Evolutionary conservation across 2,113 vertebrate genomes (phyloP), one percentile per base, ranked within the genome.

Genomic region (Gopherus evgoodei): DNA sequence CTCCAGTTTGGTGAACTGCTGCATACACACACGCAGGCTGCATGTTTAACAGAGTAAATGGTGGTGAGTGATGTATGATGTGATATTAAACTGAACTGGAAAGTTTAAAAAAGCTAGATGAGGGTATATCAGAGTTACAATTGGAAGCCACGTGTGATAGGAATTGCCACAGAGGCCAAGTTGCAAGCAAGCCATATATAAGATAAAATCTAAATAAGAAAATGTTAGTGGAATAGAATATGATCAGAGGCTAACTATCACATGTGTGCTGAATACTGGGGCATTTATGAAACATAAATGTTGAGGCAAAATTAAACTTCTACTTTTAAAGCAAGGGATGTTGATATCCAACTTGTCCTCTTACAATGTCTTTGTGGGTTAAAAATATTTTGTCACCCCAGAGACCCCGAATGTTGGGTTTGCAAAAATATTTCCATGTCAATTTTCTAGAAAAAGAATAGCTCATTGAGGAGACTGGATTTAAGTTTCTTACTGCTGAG

Each of bases 1-100:
- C 4, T 11, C 95, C 87, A 83, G 84, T 1, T 93, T 91, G 91
- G 94, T 92, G 92, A 91, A 91, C 19, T 1, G 0, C 90, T 95
- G 88, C 84, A 27, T 93, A 85, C 80, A 89, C 91, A 90, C 83
- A 52, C 0, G 13, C 91, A 93, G 93, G 92, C 94, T 86, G 95
- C 11, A 38, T 84, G 90, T 78, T 90, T 57, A 86, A 87, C 84
- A 94, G 95, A 87, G 90, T 79, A 79, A 42, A 27, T 5, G 65
- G 76, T 52, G 31, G 27, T 80, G 85, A 85, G 91, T 95, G 90
- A 95, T 96, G 16, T 62, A 91, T 38, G 81, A 83, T 8, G 86
- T 92, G 88, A 85, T 87, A 72, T 69, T 88, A 89, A 91, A 81
- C 0, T 3, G 78, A 75, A 76, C 93, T 96, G 90, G 35, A 92